These are phyloP conservation scores for Drosophila sulfurigaster DNA, from an alignment of 1,140 invertebrate genomes.

Conservation along the genomic window DNA sequence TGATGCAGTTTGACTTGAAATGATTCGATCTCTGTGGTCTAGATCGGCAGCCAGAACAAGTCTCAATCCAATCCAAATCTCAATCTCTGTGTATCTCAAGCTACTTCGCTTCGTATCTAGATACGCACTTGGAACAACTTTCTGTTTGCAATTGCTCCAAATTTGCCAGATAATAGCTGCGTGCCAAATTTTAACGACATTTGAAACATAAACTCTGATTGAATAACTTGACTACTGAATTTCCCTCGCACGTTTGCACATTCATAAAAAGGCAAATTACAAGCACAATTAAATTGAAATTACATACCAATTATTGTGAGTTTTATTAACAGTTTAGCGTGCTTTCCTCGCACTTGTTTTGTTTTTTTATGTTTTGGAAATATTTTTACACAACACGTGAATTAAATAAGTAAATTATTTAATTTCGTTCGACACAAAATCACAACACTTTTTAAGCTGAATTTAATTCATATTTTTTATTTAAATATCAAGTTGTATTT, in stretches of 20 bases:
- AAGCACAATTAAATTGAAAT: constrained; percentile 2
- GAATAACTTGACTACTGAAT: neutral
- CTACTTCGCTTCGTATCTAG: neutral
- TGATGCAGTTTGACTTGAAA: constrained; percentile 9
- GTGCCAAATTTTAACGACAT: neutral
- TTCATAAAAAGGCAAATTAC: constrained; percentile 1
- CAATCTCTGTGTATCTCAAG: neutral
- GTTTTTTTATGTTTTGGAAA: neutral
- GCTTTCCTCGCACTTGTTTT: neutral
- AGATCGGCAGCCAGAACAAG: neutral
- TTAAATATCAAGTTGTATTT: too few relatives aligned
- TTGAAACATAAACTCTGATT: neutral
- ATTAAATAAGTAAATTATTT: constrained; percentile 4
- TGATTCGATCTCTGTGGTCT: constrained; percentile 4
- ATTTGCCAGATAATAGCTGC: neutral
- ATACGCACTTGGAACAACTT: constrained; percentile 2
- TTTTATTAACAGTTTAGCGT: constrained; percentile 7
- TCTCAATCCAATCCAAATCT: neutral
- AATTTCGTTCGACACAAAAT: neutral
- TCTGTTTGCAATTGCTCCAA: neutral
- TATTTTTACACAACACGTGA: constrained; percentile 15
- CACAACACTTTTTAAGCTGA: neutral
- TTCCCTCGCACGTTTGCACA: constrained; percentile 2
- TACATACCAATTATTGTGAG: neutral
- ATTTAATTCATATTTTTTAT: constrained; percentile 16